Evolutionary conservation across 2,888 invertebrate genomes (phyloP), one percentile per base, ranked within the genome.

Genomic region (Syrista parreyssii): DNA sequence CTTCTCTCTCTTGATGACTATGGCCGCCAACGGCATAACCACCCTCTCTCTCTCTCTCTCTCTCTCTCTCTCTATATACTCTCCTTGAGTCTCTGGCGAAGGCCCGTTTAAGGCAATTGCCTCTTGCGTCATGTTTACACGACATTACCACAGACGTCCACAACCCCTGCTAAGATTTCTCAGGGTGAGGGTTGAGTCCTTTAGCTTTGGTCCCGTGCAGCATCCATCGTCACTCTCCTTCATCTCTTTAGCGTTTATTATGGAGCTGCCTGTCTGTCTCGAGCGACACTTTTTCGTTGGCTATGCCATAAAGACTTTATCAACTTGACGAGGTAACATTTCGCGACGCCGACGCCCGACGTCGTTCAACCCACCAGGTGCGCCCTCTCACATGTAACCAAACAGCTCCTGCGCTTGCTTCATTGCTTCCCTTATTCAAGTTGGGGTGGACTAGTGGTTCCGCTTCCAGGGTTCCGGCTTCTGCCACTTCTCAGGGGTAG

Each of bases 41-140:
- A 30, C 30, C 69, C 69, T 69, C 69, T n/a, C 69, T 69, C 30
- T 30, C 69, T 31, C 1, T 31, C 30, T 4, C 11, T 69, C 69
- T 30, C 30, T 32, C 69, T 69, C 69, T 69, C 69, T 69, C 69
- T n/a, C 69, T 32, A 15, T 69, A 32, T 4, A 30, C 69, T 69
- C 69, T 30, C 15, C 69, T 69, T 69, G 30, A 31, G 4, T 69
- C 30, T 69, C 69, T 69, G 4, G 12, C 79, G 79, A 40, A 40
- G 40, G 6, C 40, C 78, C 85, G 85, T 86, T 85, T 84, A 84
- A 84, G 82, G 85, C 84, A 88, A 87, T 87, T 87, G 84, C 85
- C 86, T 83, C 80, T 79, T 69, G 80, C 79, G 75, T 80, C 74
- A 33, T 77, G 75, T 78, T 55, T 72, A 72, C 36, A 71, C 55